These are phyloP conservation scores for Paratrypauchen microcephalus DNA, from an alignment of 2,797 vertebrate species.

Conservation along the genomic window DNA sequence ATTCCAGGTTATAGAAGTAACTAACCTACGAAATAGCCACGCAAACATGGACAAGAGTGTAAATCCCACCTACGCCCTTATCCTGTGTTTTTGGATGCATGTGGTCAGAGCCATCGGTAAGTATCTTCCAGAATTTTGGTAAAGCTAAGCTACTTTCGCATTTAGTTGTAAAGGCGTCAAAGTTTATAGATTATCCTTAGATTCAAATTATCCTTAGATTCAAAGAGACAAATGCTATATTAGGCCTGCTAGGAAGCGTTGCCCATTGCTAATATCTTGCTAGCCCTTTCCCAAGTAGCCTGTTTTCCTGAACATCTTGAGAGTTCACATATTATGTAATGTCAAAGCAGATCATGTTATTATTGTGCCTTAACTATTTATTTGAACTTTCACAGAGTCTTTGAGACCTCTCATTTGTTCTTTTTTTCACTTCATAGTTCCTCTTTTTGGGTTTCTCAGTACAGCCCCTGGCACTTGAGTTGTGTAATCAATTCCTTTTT, in stretches of 20 bases:
- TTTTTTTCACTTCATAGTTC: constrained; percentile 32
- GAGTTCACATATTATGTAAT: neutral
- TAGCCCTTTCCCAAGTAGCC: too few species aligned
- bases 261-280: too few species aligned
- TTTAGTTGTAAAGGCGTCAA: neutral
- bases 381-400: neutral
- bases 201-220: too few species aligned
- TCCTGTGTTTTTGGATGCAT: neutral
- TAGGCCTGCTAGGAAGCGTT: too few species aligned
- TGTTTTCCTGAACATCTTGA: too few species aligned
- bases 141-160: neutral
- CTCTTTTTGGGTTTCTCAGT: constrained; percentile 44
- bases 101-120: neutral
- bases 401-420: neutral
- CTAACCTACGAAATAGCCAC: neutral
- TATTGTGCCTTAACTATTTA: neutral
- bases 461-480: constrained; percentile 23
- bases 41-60: neutral
- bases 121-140: neutral
- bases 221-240: too few species aligned
- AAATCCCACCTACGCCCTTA: neutral
- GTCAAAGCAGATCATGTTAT: neutral
- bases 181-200: too few species aligned
- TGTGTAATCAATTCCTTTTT: constrained; percentile 1
- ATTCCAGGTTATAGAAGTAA: neutral